Evolutionary conservation across 2,888 invertebrate genomes (phyloP).

Genomic region (Polia nebulosa): DNA sequence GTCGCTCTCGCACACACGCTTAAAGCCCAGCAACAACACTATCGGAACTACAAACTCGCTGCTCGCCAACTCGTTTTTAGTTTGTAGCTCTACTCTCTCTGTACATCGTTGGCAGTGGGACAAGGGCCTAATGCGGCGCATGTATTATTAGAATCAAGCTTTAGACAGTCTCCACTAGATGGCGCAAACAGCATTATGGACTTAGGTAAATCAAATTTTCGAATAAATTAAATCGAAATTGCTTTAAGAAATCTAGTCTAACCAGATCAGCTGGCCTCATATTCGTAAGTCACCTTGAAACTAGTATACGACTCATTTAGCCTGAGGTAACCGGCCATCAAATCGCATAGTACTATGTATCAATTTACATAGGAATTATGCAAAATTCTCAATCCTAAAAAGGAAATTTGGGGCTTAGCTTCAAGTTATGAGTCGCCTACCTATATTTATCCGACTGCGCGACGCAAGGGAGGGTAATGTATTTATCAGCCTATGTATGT

Average conservation of each 20-base stretch:
- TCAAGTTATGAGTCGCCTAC: too few species aligned
- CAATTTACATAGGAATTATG: constrained; percentile 15
- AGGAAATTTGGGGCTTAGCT: background rate
- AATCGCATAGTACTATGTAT: constrained; percentile 7
- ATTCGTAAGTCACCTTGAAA: constrained; percentile 34
- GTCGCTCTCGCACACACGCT: too few species aligned
- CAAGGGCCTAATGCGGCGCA: too few species aligned
- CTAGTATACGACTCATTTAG: constrained; percentile 24
- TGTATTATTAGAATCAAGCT: background rate
- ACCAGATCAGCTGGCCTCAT: constrained; percentile 21
- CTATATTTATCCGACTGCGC: too few species aligned
- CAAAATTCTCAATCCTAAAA: constrained; percentile 15
- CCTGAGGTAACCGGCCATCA: constrained; percentile 15
- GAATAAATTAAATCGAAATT: constrained; percentile 9
- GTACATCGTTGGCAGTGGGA: too few species aligned
- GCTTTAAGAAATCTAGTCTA: constrained; percentile 20
- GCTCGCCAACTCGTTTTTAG: too few species aligned
- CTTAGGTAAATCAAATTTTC: constrained; percentile 11
- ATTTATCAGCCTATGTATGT: too few species aligned
- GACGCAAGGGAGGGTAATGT: too few species aligned
- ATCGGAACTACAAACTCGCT: too few species aligned
- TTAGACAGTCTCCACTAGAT: background rate
- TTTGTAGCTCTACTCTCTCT: too few species aligned
- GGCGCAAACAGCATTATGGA: background rate
- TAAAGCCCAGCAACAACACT: too few species aligned